These are phyloP conservation scores for Ephydatia muelleri DNA, from an alignment of 37 sponge, comb jelly and placozoan species.

Conservation along the genomic window DNA sequence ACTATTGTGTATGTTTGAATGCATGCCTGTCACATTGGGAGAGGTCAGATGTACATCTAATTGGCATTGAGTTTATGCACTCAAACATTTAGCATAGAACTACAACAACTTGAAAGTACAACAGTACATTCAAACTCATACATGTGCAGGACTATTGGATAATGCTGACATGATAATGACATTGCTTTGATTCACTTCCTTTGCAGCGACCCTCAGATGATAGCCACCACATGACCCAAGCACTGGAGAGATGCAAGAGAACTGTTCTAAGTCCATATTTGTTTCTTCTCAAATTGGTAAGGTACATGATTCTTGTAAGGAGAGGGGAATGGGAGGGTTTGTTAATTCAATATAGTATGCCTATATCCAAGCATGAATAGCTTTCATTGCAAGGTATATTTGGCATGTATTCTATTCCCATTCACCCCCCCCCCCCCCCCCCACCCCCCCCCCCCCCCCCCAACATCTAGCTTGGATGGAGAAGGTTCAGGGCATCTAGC, in stretches of 20 bases:
- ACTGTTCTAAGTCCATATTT: conserved; percentile 73
- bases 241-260: conserved; percentile 72
- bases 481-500: conserved; percentile 2
- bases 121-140: no score
- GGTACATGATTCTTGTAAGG: neutral
- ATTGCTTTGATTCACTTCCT: no score
- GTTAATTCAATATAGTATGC: neutral
- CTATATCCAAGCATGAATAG: neutral
- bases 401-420: neutral
- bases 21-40: no score
- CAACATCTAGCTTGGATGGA: conserved; percentile 73
- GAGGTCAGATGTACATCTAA: no score
- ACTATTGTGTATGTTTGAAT: no score
- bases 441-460: no score
- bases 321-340: neutral
- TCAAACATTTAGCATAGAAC: no score
- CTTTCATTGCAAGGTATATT: neutral
- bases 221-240: conserved; percentile 53
- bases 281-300: conserved; percentile 74
- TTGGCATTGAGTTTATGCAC: no score
- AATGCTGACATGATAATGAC: no score
- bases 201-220: neutral
- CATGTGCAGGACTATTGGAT: no score
- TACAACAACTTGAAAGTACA: no score
- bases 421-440: conserved; percentile 5